Percentiles rank a stretch among this genome's conserved stretches.
Conservation (phyloP, 2,797 vertebrate species). For the Morelia viridis region DNA sequence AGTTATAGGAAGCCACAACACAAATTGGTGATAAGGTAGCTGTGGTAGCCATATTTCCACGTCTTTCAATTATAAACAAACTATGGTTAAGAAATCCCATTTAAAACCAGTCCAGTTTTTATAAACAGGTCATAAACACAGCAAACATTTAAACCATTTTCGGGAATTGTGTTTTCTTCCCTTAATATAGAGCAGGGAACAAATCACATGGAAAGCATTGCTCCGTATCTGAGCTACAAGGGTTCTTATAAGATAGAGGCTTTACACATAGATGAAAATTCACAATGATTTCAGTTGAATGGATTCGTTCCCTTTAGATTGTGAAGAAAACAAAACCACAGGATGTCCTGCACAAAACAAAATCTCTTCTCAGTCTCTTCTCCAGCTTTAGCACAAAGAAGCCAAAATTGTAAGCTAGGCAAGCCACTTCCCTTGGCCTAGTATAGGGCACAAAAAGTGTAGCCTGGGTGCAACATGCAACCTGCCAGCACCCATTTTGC, state of each 20-base stretch:
- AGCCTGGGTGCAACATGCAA: too few species aligned
- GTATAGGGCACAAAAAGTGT: too few species aligned
- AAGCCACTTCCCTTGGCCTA: too few species aligned
- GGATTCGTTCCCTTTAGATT: not conserved
- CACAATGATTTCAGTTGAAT: not conserved
- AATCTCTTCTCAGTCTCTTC: not conserved
- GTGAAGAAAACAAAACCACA: not conserved
- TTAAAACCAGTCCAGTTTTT: not conserved
- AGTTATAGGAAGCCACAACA: not conserved
- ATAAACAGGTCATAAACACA: not conserved
- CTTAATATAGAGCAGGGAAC: not conserved
- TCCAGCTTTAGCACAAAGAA: not conserved
- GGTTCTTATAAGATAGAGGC: not conserved
- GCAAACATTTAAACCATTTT: not conserved
- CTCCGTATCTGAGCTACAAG: not conserved
- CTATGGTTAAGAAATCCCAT: not conserved
- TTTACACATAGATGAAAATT: not conserved
- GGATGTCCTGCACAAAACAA: not conserved
- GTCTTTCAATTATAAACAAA: not conserved
- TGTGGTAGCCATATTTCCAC: not conserved
- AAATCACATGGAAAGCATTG: not conserved
- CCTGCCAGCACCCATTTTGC: too few species aligned
- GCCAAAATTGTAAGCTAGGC: too few species aligned
- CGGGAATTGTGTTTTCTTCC: too few species aligned
- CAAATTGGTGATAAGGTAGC: not conserved